Evolutionary conservation across 2,797 vertebrate species (phyloP), one percentile per base, ranked within the genome.

Genomic region (Choloepus didactylus): DNA sequence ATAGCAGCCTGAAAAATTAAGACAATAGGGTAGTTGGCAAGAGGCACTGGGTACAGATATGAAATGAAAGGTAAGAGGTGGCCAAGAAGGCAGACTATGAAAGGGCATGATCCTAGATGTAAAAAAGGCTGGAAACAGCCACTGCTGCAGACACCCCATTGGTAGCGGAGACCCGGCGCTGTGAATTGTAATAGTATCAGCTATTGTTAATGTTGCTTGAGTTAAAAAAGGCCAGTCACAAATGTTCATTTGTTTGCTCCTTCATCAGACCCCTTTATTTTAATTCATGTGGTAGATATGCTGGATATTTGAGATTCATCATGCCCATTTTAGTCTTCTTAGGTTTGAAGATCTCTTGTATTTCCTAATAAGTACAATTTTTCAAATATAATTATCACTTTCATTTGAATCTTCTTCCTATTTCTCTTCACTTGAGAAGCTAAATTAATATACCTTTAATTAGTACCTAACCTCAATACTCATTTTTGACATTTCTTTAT

Each of bases 261-360:
- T 81, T 69, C 46, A 77, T 88, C 27, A 56, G 12, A 62, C 54
- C 4, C 12, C 35, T 81, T 80, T 77, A 64, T 44, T 88, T 88
- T 85, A 81, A 54, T 76, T 84, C 19, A 14, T 70, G 16, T 7
- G 5, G 31, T 83, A 27, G 6, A 69, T 49, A n/a, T 81, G 44
- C 38, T 86, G 51, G 60, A 77, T 14, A 62, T 67, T 38, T 51
- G 31, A 9, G 4, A 35, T 59, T 81, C 7, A 54, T 49, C 3
- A 44, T 56, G n/a, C 9, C 1, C 25, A 64, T 64, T 60, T 60
- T 23, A n/a, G 4, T 70, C 21, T 59, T 66, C 14, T 64, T 77
- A n/a, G 23, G 15, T 46, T 92, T 69, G 4, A 54, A 80, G 25
- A 73, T 79, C 25, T 97, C 70, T 94, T 91, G 41, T 49, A 73